These are phyloP conservation scores for Alloplasta piceator DNA, from an alignment of 2,888 invertebrate genomes.

Conservation along the genomic window DNA sequence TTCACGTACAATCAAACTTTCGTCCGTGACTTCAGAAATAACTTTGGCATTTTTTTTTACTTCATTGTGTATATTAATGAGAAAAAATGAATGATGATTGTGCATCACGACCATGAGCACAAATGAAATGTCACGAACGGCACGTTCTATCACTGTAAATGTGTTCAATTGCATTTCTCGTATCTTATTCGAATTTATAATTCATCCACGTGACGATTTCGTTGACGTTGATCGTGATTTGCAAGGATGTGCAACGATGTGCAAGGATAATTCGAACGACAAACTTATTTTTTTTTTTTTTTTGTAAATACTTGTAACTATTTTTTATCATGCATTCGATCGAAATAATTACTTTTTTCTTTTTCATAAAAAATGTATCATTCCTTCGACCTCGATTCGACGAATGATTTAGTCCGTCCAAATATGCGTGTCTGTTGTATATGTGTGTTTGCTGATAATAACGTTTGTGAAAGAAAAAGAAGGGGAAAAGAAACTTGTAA, in stretches of 20 bases:
- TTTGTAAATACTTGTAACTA: conserved; percentile 61
- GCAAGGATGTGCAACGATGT: too few relatives aligned
- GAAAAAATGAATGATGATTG: too few relatives aligned
- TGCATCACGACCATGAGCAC: background rate
- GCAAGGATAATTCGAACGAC: too few relatives aligned
- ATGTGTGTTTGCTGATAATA: conserved; percentile 49
- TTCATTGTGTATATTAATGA: too few relatives aligned
- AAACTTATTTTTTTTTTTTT: background rate
- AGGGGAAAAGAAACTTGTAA: conserved; percentile 13
- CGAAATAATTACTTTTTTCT: conserved; percentile 10
- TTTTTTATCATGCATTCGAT: conserved; percentile 28
- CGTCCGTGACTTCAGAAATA: too few relatives aligned
- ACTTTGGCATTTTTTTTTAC: too few relatives aligned
- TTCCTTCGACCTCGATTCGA: conserved; percentile 64
- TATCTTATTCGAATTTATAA: conserved; percentile 18
- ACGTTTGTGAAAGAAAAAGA: conserved; percentile 23
- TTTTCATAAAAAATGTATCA: conserved; percentile 34
- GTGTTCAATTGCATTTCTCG: conserved; percentile 61
- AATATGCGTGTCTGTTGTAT: conserved; percentile 64
- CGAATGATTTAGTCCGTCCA: conserved; percentile 77
- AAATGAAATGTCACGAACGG: conserved; percentile 6
- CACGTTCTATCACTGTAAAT: conserved; percentile 50
- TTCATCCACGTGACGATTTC: background rate
- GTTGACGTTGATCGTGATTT: conserved; percentile 10
- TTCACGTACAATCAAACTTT: too few relatives aligned